These are phyloP conservation scores for Albula goreensis DNA, from an alignment of 2,113 vertebrate genomes.

Conservation along the genomic window DNA sequence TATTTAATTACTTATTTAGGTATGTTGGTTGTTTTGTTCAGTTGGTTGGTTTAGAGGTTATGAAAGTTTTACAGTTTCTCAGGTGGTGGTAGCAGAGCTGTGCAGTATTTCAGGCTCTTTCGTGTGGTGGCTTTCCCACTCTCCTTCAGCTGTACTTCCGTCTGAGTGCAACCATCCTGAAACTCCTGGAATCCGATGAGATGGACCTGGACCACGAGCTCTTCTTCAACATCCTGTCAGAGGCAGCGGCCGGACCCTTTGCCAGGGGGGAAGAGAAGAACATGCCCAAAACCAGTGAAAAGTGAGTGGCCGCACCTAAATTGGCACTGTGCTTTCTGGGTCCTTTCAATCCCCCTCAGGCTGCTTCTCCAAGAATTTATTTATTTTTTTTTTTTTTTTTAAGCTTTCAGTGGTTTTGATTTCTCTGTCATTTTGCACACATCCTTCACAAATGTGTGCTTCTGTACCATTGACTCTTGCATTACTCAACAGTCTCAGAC, in stretches of 20 bases:
- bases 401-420: not conserved
- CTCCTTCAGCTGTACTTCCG: conserved; percentile 85
- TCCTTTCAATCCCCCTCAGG: not conserved
- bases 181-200: conserved; percentile 79
- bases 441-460: not conserved
- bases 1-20: not conserved
- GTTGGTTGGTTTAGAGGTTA: not conserved
- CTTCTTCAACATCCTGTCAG: conserved; percentile 85
- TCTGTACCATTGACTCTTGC: not conserved
- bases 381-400: too few relatives aligned
- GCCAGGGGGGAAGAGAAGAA: conserved; percentile 95
- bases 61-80: too few relatives aligned
- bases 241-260: conserved; percentile 89
- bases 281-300: conserved; percentile 86
- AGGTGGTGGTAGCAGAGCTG: not conserved
- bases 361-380: too few relatives aligned
- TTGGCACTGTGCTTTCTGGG: not conserved
- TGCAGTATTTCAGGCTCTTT: not conserved
- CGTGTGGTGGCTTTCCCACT: not conserved
- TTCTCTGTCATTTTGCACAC: not conserved
- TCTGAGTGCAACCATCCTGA: conserved; percentile 89
- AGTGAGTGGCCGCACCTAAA: conserved; percentile 71
- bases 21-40: not conserved
- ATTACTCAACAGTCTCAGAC: not conserved
- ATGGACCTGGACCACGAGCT: conserved; percentile 80